phyloP scores from a whole-genome alignment of 2,888 invertebrate genomes.

The Sturmia bella region DNA sequence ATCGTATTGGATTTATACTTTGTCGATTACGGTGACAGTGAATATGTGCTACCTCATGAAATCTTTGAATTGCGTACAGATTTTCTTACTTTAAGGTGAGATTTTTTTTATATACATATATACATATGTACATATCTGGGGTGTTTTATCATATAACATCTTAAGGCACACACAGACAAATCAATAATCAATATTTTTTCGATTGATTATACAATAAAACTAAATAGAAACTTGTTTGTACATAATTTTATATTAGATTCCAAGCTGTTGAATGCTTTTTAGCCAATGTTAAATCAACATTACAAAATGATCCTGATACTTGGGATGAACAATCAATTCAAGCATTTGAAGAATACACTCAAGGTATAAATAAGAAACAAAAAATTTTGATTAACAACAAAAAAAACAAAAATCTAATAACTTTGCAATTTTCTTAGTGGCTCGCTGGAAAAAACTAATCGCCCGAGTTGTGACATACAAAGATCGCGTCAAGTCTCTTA shows the following conservation, averaged over 20 bases:
- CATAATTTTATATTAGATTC: conserved; percentile 75
- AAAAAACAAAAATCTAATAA: conserved; percentile 44
- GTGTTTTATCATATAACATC: too few species aligned
- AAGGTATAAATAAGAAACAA: conserved; percentile 83
- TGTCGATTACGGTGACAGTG: conserved; percentile 94
- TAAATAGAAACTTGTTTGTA: too few species aligned
- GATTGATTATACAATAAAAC: too few species aligned
- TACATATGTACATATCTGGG: too few species aligned
- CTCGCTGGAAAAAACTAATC: conserved; percentile 90
- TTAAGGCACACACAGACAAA: too few species aligned
- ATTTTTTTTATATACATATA: too few species aligned
- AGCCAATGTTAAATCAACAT: conserved; percentile 86
- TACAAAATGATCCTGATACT: conserved; percentile 80
- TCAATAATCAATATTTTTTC: too few species aligned
- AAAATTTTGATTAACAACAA: neutral
- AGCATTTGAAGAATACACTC: conserved; percentile 87
- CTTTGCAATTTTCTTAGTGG: conserved; percentile 83
- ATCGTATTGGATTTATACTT: conserved; percentile 88
- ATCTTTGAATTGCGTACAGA: conserved; percentile 89
- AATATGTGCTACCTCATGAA: conserved; percentile 85
- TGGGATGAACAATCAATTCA: conserved; percentile 86
- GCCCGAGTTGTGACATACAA: conserved; percentile 89
- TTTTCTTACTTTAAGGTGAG: conserved; percentile 81
- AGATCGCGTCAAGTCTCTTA: conserved; percentile 82
- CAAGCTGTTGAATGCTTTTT: conserved; percentile 95